Evolutionary conservation across 2,888 invertebrate genomes (phyloP).

Genomic region (Strigamia crassipes): DNA sequence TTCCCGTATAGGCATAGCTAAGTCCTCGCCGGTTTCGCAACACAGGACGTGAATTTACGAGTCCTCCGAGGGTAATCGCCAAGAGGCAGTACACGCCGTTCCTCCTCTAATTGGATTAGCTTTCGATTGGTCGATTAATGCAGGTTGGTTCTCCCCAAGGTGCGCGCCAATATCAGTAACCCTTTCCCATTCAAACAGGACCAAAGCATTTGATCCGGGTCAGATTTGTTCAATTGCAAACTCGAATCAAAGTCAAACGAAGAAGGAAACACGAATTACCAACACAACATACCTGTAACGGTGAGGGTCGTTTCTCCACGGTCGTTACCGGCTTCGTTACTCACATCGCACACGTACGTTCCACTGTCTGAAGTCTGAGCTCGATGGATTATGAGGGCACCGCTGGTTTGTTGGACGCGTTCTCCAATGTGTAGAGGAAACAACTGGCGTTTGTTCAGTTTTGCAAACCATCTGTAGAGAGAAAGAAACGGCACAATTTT

Average conservation of each 20-base stretch:
- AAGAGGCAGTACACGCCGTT: constrained; percentile 4
- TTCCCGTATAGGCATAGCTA: neutral
- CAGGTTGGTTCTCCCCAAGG: constrained; percentile 3
- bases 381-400: constrained; percentile 88
- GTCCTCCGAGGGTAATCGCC: constrained; percentile 14
- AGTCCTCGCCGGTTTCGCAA: neutral
- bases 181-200: constrained; percentile 11
- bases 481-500: constrained; percentile 17
- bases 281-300: constrained; percentile 68
- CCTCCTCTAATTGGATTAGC: constrained; percentile 26
- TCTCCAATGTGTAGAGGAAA: constrained; percentile 81
- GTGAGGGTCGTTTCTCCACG: constrained; percentile 90
- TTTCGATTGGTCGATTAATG: constrained; percentile 30
- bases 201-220: neutral
- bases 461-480: constrained; percentile 49
- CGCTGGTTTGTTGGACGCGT: constrained; percentile 88
- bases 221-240: constrained; percentile 18
- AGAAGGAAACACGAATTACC: neutral
- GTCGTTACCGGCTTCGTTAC: constrained; percentile 89
- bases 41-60: neutral
- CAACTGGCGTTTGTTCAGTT: constrained; percentile 49
- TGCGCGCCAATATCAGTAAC: neutral
- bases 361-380: constrained; percentile 94
- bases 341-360: constrained; percentile 91
- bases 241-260: neutral